phyloP scores from a whole-genome alignment of 1,140 invertebrate genomes.

The Drosophila repleta region DNA sequence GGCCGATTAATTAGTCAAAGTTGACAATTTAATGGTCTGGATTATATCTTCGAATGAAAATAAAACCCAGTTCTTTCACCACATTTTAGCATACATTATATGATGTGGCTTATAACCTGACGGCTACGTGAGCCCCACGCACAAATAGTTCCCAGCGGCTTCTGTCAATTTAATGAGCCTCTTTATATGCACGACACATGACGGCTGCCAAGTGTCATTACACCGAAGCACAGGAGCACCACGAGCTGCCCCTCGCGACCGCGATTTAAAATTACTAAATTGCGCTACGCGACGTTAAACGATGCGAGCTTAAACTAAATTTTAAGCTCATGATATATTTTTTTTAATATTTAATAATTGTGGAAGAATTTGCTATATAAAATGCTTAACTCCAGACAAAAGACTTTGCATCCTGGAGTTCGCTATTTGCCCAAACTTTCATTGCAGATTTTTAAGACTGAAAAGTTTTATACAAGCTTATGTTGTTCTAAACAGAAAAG shows the following conservation, averaged over 20 bases:
- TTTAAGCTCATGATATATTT: too few species aligned
- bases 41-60: neutral
- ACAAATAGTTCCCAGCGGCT: conserved; percentile 37
- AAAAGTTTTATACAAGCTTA: too few species aligned
- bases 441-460: too few species aligned
- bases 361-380: too few species aligned
- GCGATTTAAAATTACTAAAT: conserved; percentile 16
- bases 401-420: too few species aligned
- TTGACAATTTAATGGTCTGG: neutral
- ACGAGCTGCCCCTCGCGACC: conserved; percentile 65
- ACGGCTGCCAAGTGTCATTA: neutral
- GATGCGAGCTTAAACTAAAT: too few species aligned
- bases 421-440: neutral
- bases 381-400: too few species aligned
- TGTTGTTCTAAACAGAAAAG: too few species aligned
- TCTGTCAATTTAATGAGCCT: conserved; percentile 70
- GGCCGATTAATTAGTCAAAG: conserved; percentile 46
- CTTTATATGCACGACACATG: conserved; percentile 79
- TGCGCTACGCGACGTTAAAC: too few species aligned
- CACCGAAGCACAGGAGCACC: neutral
- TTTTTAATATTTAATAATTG: too few species aligned
- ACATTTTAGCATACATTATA: neutral
- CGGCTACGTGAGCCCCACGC: conserved; percentile 12
- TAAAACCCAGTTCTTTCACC: neutral
- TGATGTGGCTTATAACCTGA: neutral